Base-by-base conservation (phyloP, 1,140 invertebrate species). In the Lasaia peninsularis region DNA sequence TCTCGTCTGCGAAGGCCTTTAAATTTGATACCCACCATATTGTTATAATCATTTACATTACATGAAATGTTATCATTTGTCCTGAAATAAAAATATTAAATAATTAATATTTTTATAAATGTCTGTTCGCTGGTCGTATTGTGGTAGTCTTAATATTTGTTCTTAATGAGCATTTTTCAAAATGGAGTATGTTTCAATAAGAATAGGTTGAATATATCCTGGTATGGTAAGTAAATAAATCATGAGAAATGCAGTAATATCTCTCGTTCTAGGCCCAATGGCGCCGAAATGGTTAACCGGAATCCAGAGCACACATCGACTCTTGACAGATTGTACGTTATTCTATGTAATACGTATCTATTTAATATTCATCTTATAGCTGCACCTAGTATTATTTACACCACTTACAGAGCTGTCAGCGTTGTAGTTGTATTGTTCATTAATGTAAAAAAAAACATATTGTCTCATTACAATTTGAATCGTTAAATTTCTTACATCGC, bases 291-390 rank as follows among this genome's bases (percentile, higher is more conserved):
- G 81, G 80, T 88, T 67, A 88, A 78, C 85, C 81, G 85, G 78
- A 84, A 74, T 78, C 74, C 80, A 59, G 85, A 88, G 71, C 82
- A 86, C 75, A 83, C 85, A 56, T 86, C 85, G 69, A 88, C 82
- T 63, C 77, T 88, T 78, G 85, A 88, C 82, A 69, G 85, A 88
- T 86, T 88, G 85, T 88, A 88, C 71, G 85, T 88, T 86, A 77
- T 67, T 56, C 62, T 70, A 66, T 78, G 60, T 67, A 62, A 73
- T 73, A 70, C 73, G 61, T 69, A 63, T 64, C 52, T 60, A 74
- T 74, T 58, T 69, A 67, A 62, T 62, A 54, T 60, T 50, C 60
- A 50, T 60, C n/a, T 49, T 62, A 34, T 67, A 67, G 63, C 60
- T 62, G 51, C 51, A 40, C 60, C 40, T 56, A 48, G 44, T 54